phyloP scores from a whole-genome alignment of 2,797 vertebrate genomes.

The Catostomus latipinnis region DNA sequence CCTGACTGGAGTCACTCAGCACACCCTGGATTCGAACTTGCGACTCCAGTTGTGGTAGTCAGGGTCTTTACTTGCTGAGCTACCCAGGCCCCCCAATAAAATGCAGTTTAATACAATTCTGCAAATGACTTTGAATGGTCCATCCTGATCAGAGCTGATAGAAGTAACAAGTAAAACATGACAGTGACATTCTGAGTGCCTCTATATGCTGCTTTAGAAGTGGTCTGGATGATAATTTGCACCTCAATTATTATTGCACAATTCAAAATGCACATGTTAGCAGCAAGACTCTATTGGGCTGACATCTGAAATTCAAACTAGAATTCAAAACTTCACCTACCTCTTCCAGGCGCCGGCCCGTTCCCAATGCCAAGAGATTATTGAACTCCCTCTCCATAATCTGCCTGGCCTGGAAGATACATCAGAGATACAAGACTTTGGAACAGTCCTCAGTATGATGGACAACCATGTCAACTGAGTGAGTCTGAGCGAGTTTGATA shows the following conservation, averaged over 20 bases:
- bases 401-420: constrained; percentile 86
- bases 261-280: not conserved
- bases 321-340: constrained; percentile 71
- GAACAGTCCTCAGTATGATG: not conserved
- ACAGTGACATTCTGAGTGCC: no score
- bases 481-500: not conserved
- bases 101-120: not conserved
- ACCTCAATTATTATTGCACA: not conserved
- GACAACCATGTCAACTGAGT: not conserved
- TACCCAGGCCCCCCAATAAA: not conserved
- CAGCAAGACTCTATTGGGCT: no score
- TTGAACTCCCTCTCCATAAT: constrained; percentile 96
- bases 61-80: no score
- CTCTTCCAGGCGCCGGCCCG: constrained; percentile 90
- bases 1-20: no score
- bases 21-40: no score
- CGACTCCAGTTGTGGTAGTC: no score
- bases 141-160: not conserved
- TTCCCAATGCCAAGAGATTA: constrained; percentile 92
- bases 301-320: not conserved
- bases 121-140: not conserved
- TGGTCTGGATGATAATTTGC: not conserved
- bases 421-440: not conserved
- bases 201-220: not conserved
- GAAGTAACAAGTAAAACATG: not conserved